phyloP scores from a whole-genome alignment of 2,888 invertebrate species.

The Hyposoter didymator region DNA sequence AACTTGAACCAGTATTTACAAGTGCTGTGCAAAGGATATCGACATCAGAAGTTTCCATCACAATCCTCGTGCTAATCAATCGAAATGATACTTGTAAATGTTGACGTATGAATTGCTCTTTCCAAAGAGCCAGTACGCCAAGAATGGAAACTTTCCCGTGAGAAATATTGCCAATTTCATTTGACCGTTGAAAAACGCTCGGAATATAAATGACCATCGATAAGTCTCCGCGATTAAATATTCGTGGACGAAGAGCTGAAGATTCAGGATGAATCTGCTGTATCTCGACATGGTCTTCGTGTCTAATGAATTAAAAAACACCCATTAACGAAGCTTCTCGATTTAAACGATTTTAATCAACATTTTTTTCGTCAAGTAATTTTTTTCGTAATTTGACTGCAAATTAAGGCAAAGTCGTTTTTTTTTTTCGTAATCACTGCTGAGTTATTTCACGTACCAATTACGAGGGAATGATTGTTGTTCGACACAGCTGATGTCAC shows the following conservation, averaged over 20 bases:
- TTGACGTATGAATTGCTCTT: slow-evolving; percentile 87
- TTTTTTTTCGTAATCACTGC: not conserved
- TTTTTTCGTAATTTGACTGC: not conserved
- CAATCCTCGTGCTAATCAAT: slow-evolving; percentile 62
- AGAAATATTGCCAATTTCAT: slow-evolving; percentile 87
- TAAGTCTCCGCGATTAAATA: slow-evolving; percentile 79
- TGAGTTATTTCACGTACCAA: slow-evolving; percentile 72
- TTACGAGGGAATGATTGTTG: slow-evolving; percentile 79
- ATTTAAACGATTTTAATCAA: not conserved
- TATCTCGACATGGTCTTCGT: slow-evolving; percentile 75
- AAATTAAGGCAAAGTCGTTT: not conserved
- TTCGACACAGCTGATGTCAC: slow-evolving; percentile 80
- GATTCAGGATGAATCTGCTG: slow-evolving; percentile 79
- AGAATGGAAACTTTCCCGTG: slow-evolving; percentile 88
- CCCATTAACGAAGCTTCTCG: not conserved
- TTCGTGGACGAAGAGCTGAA: slow-evolving; percentile 81
- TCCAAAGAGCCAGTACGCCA: slow-evolving; percentile 89
- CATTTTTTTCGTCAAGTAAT: not conserved
- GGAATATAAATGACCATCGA: slow-evolving; percentile 84
- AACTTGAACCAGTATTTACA: not conserved
- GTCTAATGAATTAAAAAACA: slow-evolving; percentile 65
- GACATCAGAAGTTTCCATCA: not conserved
- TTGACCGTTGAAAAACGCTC: slow-evolving; percentile 87
- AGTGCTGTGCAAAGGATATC: not conserved
- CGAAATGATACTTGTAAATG: slow-evolving; percentile 82